Conservation (phyloP, 2,797 vertebrate genomes). For the Gallirallus australis region DNA sequence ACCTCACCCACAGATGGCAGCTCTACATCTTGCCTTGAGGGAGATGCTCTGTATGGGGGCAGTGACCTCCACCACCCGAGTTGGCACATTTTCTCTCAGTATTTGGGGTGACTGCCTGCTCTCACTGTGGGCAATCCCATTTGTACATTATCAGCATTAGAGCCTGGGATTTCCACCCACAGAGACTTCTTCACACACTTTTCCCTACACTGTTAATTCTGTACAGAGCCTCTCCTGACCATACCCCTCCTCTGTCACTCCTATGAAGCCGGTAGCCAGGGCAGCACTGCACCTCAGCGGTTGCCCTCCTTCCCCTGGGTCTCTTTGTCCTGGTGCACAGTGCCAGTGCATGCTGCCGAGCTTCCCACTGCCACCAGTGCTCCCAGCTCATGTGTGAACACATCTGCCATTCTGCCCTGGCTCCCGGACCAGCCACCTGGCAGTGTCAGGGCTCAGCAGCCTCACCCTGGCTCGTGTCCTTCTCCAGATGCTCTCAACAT, state of each 20-base stretch:
- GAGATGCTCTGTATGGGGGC: neutral
- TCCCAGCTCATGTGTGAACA: neutral
- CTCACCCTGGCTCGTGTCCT: neutral
- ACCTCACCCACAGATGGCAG: neutral
- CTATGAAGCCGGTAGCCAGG: neutral
- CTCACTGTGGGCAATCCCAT: neutral
- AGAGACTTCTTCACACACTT: neutral
- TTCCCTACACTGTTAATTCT: neutral
- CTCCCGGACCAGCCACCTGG: neutral
- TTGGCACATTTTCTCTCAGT: neutral
- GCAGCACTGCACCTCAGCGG: neutral
- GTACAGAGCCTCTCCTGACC: no score
- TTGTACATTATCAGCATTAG: neutral
- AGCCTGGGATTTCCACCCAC: neutral
- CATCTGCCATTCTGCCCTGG: neutral
- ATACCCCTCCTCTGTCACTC: neutral
- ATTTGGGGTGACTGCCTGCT: neutral
- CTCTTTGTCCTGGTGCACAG: neutral
- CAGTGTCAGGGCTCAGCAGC: neutral
- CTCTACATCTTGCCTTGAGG: neutral
- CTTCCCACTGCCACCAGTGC: neutral
- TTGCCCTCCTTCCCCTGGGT: neutral
- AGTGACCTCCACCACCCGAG: neutral
- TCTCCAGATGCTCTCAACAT: neutral
- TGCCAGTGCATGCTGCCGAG: neutral